phyloP scores from a whole-genome alignment of 2,797 vertebrate species.

The Cichlasoma orientale region DNA sequence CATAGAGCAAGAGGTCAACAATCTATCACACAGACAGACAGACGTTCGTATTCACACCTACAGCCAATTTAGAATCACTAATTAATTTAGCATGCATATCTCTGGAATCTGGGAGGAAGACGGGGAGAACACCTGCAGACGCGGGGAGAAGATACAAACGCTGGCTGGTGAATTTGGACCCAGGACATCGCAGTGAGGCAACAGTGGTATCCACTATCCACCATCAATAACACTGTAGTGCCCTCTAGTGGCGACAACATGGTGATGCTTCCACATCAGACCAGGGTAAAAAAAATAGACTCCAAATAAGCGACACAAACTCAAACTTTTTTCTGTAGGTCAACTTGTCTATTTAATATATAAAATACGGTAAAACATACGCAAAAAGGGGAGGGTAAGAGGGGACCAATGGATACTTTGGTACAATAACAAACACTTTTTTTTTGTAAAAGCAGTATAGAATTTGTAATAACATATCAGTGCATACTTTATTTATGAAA shows the following conservation, averaged over 20 bases:
- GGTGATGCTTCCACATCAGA: not conserved
- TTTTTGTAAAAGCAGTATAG: conserved; percentile 94
- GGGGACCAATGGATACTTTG: conserved; percentile 93
- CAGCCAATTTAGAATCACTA: not conserved
- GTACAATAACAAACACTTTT: conserved; percentile 95
- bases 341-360: conserved; percentile 92
- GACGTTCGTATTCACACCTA: not conserved
- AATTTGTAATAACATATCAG: conserved; percentile 95
- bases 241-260: conserved; percentile 54
- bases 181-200: not conserved
- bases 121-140: not conserved
- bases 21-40: not conserved
- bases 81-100: not conserved
- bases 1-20: not conserved
- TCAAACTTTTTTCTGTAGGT: conserved; percentile 74
- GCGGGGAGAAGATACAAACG: not conserved
- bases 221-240: not conserved
- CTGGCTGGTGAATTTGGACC: not conserved
- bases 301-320: conserved; percentile 39
- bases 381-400: conserved; percentile 82
- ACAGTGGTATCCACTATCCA: not conserved
- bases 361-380: conserved; percentile 91
- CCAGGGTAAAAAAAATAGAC: not conserved
- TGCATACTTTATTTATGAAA: conserved; percentile 97
- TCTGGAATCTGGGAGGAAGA: not conserved